These are phyloP conservation scores for Coregonus clupeaformis DNA, from an alignment of 2,113 vertebrate species.

Conservation along the genomic window DNA sequence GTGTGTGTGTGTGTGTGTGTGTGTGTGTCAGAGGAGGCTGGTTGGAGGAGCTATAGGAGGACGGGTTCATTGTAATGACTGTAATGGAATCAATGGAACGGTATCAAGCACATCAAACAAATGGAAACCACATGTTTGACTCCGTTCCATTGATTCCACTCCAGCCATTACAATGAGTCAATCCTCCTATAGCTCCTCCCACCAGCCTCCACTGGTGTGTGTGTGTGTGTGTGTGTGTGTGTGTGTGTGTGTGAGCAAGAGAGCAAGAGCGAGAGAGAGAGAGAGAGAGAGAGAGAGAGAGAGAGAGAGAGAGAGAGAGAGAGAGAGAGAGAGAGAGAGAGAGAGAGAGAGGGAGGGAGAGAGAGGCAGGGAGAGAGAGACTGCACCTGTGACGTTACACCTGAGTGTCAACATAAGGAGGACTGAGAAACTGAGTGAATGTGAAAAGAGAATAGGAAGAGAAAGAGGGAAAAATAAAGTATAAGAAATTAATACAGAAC, in stretches of 20 bases:
- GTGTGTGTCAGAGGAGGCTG: neutral
- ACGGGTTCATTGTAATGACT: too few relatives aligned
- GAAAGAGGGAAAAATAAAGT: neutral
- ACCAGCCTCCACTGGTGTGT: too few relatives aligned
- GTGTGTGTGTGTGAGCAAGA: too few relatives aligned
- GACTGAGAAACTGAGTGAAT: slow-evolving; percentile 1
- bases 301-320: neutral
- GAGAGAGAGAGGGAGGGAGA: slow-evolving; percentile 34
- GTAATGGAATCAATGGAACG: too few relatives aligned
- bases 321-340: slow-evolving; percentile 21
- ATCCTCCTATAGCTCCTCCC: too few relatives aligned
- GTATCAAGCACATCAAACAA: too few relatives aligned
- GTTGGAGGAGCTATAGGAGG: too few relatives aligned
- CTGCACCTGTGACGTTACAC: slow-evolving; percentile 59
- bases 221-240: too few relatives aligned
- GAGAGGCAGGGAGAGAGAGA: slow-evolving; percentile 50
- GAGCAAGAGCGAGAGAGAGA: neutral
- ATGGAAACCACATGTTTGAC: too few relatives aligned
- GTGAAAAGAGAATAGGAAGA: neutral
- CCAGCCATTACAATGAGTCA: too few relatives aligned
- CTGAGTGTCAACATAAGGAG: slow-evolving; percentile 41
- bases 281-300: neutral
- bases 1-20: slow-evolving; percentile 40
- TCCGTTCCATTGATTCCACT: too few relatives aligned
- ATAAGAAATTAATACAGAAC: slow-evolving; percentile 14